Conservation (phyloP, 2,888 invertebrate genomes). For the Pseudococcus jackbeardsleyi region DNA sequence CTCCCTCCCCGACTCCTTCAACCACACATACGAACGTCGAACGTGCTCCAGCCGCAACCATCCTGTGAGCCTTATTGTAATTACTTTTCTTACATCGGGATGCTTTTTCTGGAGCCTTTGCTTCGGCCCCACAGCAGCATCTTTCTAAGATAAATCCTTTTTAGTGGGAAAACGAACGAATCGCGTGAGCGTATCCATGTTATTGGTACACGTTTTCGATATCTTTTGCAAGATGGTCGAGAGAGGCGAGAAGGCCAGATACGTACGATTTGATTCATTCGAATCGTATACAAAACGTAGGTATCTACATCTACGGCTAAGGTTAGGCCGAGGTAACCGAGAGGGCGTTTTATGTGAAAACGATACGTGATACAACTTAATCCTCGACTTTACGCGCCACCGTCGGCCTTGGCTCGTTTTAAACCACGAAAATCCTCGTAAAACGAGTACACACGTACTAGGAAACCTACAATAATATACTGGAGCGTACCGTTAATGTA, state of each 20-base stretch:
- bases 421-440: slow-evolving; percentile 7
- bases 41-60: background rate
- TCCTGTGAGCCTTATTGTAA: background rate
- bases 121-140: background rate
- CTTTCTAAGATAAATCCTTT: background rate
- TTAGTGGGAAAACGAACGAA: background rate
- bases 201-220: background rate
- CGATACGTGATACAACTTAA: slow-evolving; percentile 36
- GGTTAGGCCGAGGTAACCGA: background rate
- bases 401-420: background rate
- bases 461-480: background rate
- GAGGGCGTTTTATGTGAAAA: slow-evolving; percentile 10
- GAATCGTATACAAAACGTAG: slow-evolving; percentile 16
- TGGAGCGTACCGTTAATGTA: no score
- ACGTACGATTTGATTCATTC: slow-evolving; percentile 7
- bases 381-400: background rate
- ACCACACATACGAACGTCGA: background rate
- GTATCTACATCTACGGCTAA: background rate
- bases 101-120: background rate
- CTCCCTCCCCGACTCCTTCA: background rate
- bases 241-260: background rate
- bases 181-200: background rate
- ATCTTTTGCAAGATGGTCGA: background rate
- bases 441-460: background rate
- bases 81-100: background rate